Evolutionary conservation across 2,113 vertebrate species (phyloP).

Genomic region (Scophthalmus maximus): DNA sequence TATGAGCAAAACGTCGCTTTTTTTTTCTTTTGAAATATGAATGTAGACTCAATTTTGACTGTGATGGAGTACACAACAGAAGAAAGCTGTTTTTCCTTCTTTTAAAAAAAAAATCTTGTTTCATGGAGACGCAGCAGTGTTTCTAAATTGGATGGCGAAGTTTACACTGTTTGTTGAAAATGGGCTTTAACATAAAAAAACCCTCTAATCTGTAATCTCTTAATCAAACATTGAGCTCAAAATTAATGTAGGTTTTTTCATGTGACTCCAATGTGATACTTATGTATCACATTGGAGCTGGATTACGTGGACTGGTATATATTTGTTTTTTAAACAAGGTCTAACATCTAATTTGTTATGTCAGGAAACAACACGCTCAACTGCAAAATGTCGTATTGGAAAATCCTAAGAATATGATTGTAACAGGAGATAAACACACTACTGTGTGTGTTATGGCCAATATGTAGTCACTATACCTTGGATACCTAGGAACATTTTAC

Average conservation of each 20-base stretch:
- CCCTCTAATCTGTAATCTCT: background rate
- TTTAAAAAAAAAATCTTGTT: background rate
- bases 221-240: background rate
- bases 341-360: too few species aligned
- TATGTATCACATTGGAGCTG: too few species aligned
- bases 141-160: background rate
- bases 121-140: background rate
- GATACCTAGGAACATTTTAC: conserved; percentile 24
- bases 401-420: background rate
- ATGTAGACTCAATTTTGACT: background rate
- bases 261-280: too few species aligned
- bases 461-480: background rate
- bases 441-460: background rate
- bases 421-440: background rate
- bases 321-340: too few species aligned
- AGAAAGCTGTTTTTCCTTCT: background rate
- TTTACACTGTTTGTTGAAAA: background rate
- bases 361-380: conserved; percentile 1
- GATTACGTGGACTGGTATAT: background rate
- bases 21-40: background rate
- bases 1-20: background rate
- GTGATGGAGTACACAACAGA: background rate
- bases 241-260: background rate
- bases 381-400: background rate
- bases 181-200: background rate